Percentiles rank a stretch among this genome's conserved stretches.
Conservation (phyloP, 2,113 vertebrate genomes). For the Ageneiosus marmoratus region DNA sequence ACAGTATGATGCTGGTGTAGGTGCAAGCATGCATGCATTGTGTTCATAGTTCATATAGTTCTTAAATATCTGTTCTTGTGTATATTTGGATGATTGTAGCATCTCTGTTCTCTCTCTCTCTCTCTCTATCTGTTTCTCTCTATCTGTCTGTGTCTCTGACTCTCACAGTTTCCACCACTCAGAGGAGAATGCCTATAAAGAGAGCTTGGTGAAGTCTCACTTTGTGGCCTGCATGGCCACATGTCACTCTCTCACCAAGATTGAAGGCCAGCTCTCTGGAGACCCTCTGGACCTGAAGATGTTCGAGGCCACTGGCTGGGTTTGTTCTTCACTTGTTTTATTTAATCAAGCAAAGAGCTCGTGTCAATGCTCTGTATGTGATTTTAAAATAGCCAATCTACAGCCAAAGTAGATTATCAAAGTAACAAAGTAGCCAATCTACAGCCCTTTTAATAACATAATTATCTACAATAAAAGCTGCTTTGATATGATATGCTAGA, state of each 20-base stretch:
- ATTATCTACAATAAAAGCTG: not conserved
- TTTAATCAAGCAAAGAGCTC: not conserved
- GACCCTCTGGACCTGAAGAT: constrained; percentile 97
- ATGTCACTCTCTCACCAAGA: constrained; percentile 98
- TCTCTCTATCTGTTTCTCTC: not conserved
- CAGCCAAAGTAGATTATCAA: not conserved
- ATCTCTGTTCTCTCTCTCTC: not conserved
- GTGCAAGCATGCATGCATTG: not conserved
- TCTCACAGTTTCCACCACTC: constrained; percentile 81
- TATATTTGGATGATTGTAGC: not conserved
- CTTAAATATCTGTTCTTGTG: not conserved
- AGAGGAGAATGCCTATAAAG: constrained; percentile 84
- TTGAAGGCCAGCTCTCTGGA: constrained; percentile 91
- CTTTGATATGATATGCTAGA: too few relatives aligned
- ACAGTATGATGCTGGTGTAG: not conserved
- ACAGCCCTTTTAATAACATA: not conserved
- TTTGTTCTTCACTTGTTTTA: constrained; percentile 66
- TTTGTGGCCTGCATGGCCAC: constrained; percentile 97
- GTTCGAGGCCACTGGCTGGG: constrained; percentile 97
- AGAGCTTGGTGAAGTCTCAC: constrained; percentile 85
- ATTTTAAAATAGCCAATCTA: too few relatives aligned
- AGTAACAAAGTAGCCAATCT: too few relatives aligned
- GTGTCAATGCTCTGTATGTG: not conserved
- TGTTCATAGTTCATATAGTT: not conserved
- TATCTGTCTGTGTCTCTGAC: too few relatives aligned